Base-by-base conservation (phyloP, 2,797 vertebrate genomes). In the Pangasius sanitwongsei region DNA sequence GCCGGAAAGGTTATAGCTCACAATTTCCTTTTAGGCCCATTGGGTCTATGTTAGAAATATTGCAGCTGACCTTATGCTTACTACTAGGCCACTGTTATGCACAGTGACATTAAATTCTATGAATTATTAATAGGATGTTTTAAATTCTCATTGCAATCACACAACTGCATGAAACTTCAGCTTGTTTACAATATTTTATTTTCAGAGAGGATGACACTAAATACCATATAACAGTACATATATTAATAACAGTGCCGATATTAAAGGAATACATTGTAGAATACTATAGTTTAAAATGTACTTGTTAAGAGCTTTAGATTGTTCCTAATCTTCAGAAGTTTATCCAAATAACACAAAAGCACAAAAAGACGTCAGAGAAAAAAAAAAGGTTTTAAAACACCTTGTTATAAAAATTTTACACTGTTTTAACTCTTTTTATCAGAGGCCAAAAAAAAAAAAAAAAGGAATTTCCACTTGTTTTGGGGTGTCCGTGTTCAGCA, bases 51-150 rank as follows among this genome's bases (percentile, higher is more conserved):
- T 80, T 57, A 80, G 75, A 78, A 34, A 34, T 18, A 9, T 55
- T 34, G 50, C 53, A 18, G 15, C 15, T 34, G 31, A 18, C 77
- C 6, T 57, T 57, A 20, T 55, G 2, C 77, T 31, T 37, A 2
- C 16, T 34, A 25, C 78, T 31, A 11, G 78, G 8, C n/a, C 13
- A 34, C 78, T 23, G 55, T 41, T 59, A 82, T 25, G 8, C n/a
- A 78, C 75, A 31, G 53, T 34, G 15, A 23, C 50, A 78, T 78
- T 78, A 20, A 57, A 34, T 41, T 13, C 31, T 37, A 82, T 82
- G 55, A 59, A 61, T 82, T 59, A 82, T 82, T 82, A 37, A 82
- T 61, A 41, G 80, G 18, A 59, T 41, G n/a, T 37, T 82, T 37
- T 61, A 12, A 23, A 82, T 82, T 82, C 31, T 25, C 5, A 61